These are phyloP conservation scores for Hypomecis punctinalis DNA, from an alignment of 2,888 invertebrate genomes.

Conservation along the genomic window DNA sequence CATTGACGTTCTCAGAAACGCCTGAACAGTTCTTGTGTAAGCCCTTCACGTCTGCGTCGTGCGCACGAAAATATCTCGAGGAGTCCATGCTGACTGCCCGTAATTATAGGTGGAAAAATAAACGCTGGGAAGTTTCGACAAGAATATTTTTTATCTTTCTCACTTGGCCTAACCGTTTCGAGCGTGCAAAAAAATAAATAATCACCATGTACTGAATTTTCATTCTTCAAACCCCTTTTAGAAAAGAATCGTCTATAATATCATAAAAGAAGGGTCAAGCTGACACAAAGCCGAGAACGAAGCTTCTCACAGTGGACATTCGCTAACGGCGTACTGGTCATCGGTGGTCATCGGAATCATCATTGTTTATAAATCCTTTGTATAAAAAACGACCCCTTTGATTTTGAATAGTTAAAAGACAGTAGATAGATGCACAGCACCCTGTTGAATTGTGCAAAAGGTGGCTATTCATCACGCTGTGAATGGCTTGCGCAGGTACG, in stretches of 20 bases:
- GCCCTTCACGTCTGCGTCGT: conserved; percentile 80
- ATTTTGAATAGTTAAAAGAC: conserved; percentile 66
- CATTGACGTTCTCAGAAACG: conserved; percentile 81
- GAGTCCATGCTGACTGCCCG: conserved; percentile 73
- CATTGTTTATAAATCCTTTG: conserved; percentile 73
- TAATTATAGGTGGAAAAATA: conserved; percentile 83
- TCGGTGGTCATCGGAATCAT: conserved; percentile 76
- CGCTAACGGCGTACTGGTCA: conserved; percentile 71
- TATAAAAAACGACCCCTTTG: conserved; percentile 71
- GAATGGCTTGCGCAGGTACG: conserved; percentile 32
- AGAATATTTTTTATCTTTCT: conserved; percentile 67
- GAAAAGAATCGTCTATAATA: conserved; percentile 65
- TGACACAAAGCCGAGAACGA: conserved; percentile 63
- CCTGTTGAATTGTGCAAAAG: conserved; percentile 70
- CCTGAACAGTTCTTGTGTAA: conserved; percentile 80
- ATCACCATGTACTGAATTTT: conserved; percentile 55
- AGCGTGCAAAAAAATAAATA: conserved; percentile 73
- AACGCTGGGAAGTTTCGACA: conserved; percentile 73
- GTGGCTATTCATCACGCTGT: conserved; percentile 55
- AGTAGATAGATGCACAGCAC: conserved; percentile 66
- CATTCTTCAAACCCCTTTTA: conserved; percentile 67
- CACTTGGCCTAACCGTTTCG: conserved; percentile 69
- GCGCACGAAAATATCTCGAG: conserved; percentile 81
- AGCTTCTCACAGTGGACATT: conserved; percentile 82
- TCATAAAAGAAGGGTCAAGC: conserved; percentile 73